Evolutionary conservation across 2,888 invertebrate genomes (phyloP).

Genomic region (Operophtera brumata): DNA sequence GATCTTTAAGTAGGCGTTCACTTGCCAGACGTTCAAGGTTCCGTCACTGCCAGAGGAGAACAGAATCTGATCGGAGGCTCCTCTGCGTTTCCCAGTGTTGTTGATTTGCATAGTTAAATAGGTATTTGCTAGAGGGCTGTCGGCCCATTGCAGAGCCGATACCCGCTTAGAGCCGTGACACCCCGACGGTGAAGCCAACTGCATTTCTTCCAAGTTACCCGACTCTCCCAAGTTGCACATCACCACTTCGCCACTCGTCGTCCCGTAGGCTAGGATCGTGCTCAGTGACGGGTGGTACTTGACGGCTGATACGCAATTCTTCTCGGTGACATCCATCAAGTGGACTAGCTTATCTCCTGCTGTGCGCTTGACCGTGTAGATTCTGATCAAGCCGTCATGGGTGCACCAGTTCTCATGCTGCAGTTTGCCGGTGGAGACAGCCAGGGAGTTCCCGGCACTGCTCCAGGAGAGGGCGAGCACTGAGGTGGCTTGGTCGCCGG

Average conservation of each 20-base stretch:
- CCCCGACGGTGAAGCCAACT: conserved; percentile 54
- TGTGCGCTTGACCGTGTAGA: conserved; percentile 59
- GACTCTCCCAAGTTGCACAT: conserved; percentile 53
- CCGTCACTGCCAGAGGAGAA: conserved; percentile 53
- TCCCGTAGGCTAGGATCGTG: conserved; percentile 64
- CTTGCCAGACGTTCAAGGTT: conserved; percentile 63
- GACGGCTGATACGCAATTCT: conserved; percentile 61
- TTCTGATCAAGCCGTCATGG: conserved; percentile 58
- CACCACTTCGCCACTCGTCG: conserved; percentile 62
- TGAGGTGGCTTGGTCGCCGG: conserved; percentile 54
- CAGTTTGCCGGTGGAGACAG: conserved; percentile 55
- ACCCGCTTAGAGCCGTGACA: conserved; percentile 61
- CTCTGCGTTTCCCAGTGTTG: conserved; percentile 56
- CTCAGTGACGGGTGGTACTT: conserved; percentile 58
- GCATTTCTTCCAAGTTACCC: conserved; percentile 38
- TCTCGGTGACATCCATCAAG: conserved; percentile 57
- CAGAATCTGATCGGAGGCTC: conserved; percentile 59
- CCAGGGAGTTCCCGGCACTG: conserved; percentile 62
- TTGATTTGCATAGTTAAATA: conserved; percentile 59
- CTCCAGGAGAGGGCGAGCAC: conserved; percentile 63
- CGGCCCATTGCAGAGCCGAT: conserved; percentile 59
- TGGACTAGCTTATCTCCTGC: conserved; percentile 73
- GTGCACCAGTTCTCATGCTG: conserved; percentile 69
- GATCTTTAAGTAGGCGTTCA: conserved; percentile 51
- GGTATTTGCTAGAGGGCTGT: conserved; percentile 48